A percentile compares a stretch with the other conserved stretches of the same genome.
Conservation (phyloP, 2,113 vertebrate genomes). For the Leiothrix lutea region DNA sequence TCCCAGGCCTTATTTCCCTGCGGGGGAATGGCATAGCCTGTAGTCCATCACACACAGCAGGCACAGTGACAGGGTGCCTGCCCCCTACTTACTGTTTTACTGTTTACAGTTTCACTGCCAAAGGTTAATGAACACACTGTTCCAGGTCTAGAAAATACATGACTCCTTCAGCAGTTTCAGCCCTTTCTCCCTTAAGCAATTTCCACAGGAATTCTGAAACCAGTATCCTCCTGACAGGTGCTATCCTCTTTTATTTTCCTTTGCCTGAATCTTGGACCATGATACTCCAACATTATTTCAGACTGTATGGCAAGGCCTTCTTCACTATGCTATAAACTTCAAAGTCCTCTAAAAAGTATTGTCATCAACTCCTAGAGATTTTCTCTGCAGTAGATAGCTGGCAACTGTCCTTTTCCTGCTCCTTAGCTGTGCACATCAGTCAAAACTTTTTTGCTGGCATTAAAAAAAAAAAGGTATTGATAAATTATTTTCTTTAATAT, state of each 20-base stretch:
- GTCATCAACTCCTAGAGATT: neutral
- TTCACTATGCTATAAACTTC: neutral
- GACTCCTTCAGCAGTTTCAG: neutral
- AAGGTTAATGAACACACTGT: conserved; percentile 46
- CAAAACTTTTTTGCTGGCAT: fast-evolving
- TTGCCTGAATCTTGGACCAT: neutral
- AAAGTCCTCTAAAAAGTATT: neutral
- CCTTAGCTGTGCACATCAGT: neutral
- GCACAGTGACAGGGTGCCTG: conserved; percentile 10
- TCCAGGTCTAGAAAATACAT: neutral
- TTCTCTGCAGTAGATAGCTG: neutral
- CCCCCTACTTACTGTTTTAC: neutral
- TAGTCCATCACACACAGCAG: neutral
- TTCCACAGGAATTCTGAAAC: neutral
- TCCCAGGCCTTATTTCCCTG: neutral
- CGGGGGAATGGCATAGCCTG: neutral
- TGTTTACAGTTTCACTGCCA: conserved; percentile 30
- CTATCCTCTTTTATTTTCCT: neutral
- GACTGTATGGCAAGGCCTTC: neutral
- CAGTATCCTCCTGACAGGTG: neutral
- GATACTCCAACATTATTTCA: neutral
- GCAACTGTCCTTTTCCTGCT: neutral
- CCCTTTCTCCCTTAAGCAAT: neutral
- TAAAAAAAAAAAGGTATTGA: neutral
- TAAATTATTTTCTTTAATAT: neutral